These are phyloP conservation scores for Siniperca scherzeri DNA, from an alignment of 2,797 vertebrate genomes.

Conservation along the genomic window DNA sequence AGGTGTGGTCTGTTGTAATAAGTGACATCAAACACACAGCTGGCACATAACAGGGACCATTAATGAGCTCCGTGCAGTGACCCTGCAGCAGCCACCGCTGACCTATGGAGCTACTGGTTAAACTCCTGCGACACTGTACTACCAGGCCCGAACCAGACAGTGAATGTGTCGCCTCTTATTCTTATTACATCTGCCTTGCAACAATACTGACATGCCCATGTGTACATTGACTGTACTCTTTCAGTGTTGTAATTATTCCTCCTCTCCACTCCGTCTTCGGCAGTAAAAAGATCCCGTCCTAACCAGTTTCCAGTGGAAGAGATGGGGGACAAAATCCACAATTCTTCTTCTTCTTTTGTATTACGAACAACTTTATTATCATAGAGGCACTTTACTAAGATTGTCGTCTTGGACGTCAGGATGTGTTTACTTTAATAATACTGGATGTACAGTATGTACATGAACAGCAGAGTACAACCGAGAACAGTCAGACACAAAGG, in stretches of 20 bases:
- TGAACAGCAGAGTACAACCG: not conserved
- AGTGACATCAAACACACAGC: slow-evolving; percentile 83
- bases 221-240: not conserved
- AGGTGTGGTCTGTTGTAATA: slow-evolving; percentile 62
- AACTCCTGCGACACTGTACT: slow-evolving; percentile 57
- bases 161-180: not conserved
- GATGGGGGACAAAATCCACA: not conserved
- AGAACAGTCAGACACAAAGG: not conserved
- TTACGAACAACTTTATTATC: not conserved
- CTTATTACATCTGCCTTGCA: not conserved
- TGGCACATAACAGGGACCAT: slow-evolving; percentile 78
- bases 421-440: not conserved
- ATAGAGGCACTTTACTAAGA: not conserved
- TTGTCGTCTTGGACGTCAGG: too few relatives aligned
- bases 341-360: not conserved
- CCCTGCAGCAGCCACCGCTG: slow-evolving; percentile 68
- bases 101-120: slow-evolving; percentile 78
- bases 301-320: not conserved
- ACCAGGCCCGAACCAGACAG: slow-evolving; percentile 40
- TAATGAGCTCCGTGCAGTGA: slow-evolving; percentile 79
- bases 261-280: not conserved
- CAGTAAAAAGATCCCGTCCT: not conserved
- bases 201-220: not conserved
- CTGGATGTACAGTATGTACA: not conserved
- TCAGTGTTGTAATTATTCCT: not conserved